phyloP scores from a whole-genome alignment of 2,113 vertebrate genomes.

The Xiphophorus hellerii region DNA sequence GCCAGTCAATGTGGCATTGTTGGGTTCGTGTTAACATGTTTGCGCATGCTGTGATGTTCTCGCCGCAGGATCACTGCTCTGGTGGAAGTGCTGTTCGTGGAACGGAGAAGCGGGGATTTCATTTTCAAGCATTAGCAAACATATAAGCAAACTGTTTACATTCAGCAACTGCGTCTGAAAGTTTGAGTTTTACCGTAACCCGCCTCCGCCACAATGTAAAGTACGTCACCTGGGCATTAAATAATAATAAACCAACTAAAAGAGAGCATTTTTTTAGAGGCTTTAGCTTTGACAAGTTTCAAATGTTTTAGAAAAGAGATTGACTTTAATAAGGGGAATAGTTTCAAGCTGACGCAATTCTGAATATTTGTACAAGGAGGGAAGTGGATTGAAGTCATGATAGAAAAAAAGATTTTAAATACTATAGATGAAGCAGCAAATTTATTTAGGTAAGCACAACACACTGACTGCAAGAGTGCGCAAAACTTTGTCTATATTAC shows the following conservation, averaged over 20 bases:
- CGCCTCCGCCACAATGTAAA: not conserved
- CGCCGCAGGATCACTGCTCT: conserved; percentile 32
- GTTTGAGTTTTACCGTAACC: not conserved
- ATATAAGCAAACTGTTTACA: too few species aligned
- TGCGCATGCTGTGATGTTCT: conserved; percentile 61
- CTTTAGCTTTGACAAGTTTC: too few species aligned
- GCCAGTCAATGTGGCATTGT: conserved; percentile 73
- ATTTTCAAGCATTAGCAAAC: not conserved
- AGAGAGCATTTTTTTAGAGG: too few species aligned
- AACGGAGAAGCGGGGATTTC: not conserved
- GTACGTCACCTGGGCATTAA: not conserved
- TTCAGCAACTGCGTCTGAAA: not conserved
- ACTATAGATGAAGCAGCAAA: too few species aligned
- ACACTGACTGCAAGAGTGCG: too few species aligned
- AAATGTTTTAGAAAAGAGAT: not conserved
- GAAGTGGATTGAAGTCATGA: not conserved
- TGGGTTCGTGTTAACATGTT: conserved; percentile 71
- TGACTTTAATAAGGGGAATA: not conserved
- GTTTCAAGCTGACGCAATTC: not conserved
- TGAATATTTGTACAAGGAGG: not conserved
- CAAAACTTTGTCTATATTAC: too few species aligned
- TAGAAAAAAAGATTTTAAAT: too few species aligned
- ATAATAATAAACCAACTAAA: too few species aligned
- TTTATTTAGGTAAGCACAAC: too few species aligned
- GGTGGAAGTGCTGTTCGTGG: not conserved